phyloP scores from a whole-genome alignment of 2,797 vertebrate genomes.

The Sebastes itinus region DNA sequence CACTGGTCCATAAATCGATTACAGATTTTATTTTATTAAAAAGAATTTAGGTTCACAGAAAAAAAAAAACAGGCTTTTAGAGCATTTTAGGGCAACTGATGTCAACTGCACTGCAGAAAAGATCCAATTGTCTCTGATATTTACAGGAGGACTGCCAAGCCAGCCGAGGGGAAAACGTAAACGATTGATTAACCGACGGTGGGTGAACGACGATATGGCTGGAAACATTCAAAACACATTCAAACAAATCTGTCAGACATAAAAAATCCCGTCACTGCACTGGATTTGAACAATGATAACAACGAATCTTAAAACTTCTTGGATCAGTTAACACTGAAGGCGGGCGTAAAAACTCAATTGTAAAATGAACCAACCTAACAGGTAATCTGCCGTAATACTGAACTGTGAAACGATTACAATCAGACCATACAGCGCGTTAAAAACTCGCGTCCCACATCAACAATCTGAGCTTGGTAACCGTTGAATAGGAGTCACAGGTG shows the following conservation, averaged over 20 bases:
- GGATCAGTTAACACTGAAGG: conserved; percentile 57
- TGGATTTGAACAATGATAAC: conserved; percentile 61
- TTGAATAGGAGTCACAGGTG: conserved; percentile 63
- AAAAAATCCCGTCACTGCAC: conserved; percentile 63
- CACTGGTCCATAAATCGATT: conserved; percentile 67
- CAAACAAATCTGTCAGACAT: conserved; percentile 70
- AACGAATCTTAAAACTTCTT: conserved; percentile 32
- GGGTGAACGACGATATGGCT: conserved; percentile 51
- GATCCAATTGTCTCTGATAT: conserved; percentile 81
- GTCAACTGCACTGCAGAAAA: conserved; percentile 77
- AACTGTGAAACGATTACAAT: conserved; percentile 62
- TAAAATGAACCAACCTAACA: conserved; percentile 26
- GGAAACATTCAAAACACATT: conserved; percentile 73
- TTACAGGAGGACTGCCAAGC: conserved; percentile 95
- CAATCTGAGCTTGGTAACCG: conserved; percentile 53
- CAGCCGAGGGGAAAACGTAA: conserved; percentile 85
- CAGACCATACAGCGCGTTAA: conserved; percentile 57
- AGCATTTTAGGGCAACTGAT: conserved; percentile 92
- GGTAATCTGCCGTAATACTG: conserved; percentile 64
- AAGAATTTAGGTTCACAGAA: conserved; percentile 82
- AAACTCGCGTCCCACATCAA: conserved; percentile 55
- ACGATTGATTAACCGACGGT: conserved; percentile 75
- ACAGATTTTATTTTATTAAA: conserved; percentile 85
- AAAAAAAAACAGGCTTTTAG: conserved; percentile 85
- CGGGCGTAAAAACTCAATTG: conserved; percentile 26